Evolutionary conservation across 2,113 vertebrate genomes (phyloP).

Genomic region (Haliaeetus leucogaster): DNA sequence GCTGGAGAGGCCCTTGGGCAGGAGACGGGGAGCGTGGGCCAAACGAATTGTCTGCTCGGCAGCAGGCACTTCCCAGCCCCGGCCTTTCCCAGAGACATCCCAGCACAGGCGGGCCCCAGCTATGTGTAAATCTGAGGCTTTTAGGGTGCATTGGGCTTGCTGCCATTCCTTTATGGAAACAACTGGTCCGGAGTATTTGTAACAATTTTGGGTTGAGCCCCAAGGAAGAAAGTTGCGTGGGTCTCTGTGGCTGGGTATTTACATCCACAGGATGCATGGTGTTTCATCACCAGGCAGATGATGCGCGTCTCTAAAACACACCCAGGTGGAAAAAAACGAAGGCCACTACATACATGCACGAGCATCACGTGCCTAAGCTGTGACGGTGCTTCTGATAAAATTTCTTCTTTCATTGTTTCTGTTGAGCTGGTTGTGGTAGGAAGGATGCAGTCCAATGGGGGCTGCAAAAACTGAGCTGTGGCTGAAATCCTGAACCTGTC

Average conservation of each 20-base stretch:
- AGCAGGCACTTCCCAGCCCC: neutral
- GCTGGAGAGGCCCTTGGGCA: neutral
- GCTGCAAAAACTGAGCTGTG: neutral
- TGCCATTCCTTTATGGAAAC: neutral
- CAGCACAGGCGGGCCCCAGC: neutral
- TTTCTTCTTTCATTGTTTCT: neutral
- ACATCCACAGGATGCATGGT: fast-evolving
- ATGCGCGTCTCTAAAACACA: neutral
- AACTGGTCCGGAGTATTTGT: neutral
- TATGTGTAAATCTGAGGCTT: neutral
- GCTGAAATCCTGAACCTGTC: neutral
- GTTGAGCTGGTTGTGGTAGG: neutral
- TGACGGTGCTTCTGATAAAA: neutral
- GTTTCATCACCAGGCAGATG: neutral
- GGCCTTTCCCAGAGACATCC: neutral
- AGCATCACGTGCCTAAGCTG: fast-evolving
- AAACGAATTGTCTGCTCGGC: neutral
- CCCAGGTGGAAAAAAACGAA: neutral
- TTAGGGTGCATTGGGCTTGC: neutral
- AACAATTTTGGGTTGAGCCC: neutral
- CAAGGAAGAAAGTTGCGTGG: neutral
- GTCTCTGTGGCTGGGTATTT: neutral
- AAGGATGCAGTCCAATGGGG: neutral
- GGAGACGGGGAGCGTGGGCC: neutral
- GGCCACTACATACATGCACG: too few relatives aligned